Base-by-base conservation (phyloP, 1,140 invertebrate species). In the Drosophila orena region DNA sequence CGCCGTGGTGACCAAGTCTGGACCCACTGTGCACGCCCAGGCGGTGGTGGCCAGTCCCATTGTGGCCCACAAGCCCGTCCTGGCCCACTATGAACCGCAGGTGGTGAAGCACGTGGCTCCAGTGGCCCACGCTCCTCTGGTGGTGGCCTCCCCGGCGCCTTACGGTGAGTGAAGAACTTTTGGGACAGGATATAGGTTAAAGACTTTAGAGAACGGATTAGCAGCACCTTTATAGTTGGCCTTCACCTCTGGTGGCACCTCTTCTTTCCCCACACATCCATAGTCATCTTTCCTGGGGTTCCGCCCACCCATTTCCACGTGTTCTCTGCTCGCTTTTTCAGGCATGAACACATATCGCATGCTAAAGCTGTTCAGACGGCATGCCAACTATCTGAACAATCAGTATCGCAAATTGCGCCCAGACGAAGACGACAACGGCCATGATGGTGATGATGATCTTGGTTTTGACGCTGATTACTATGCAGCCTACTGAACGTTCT, bases 1-100 rank as follows among this genome's bases (percentile, higher is more conserved):
- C 69, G 94, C 94, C 4, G 93, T 94, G 2, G 94, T 94, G 0
- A 93, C 93, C 1, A 94, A 94, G 79, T 93, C 93, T 10, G 94
- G 92, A 4, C 93, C 95, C 44, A 93, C 93, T 53, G 86, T 94
- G 35, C 93, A 94, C 52, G 85, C 91, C 11, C 91, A 91, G 59
- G 71, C 91, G 1, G 54, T 92, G 57, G 90, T 92, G 37, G 78
- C 90, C 5, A 91, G 84, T 40, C 90, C 91, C 22, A 75, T 90
- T 57, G 75, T 83, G 44, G 77, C 81, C 12, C 91, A 92, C 49
- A 91, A 91, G 50, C 83, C 90, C n/a, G 64, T 88, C 5, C 50
- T 85, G 53, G 55, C 76, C 42, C 91, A 91, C 49, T 80, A 90
- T 37, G 83, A 83, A 3, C 77, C 80, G 10, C 86, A 89, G 4